These are phyloP conservation scores for Sapayoa aenigma DNA, from an alignment of 2,113 vertebrate genomes.

Conservation along the genomic window DNA sequence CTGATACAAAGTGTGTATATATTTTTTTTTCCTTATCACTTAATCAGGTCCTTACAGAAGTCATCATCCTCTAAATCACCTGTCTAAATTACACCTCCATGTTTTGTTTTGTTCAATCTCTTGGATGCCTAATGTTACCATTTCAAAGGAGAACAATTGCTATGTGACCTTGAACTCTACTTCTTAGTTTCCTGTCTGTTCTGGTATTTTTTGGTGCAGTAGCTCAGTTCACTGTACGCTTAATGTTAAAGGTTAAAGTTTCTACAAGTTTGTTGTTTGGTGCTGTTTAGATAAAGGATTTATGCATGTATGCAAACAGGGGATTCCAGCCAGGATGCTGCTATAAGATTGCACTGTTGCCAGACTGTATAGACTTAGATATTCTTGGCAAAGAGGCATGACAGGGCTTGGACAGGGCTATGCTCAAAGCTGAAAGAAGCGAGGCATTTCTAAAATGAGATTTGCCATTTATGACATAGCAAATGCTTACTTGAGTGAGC, in stretches of 20 bases:
- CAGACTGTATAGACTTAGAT: background rate
- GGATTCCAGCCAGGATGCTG: background rate
- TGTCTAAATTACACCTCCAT: background rate
- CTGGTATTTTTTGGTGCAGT: background rate
- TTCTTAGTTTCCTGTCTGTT: background rate
- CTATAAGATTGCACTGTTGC: background rate
- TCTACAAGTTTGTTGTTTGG: background rate
- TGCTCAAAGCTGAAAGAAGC: background rate
- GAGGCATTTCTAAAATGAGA: background rate
- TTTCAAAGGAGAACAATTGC: constrained; percentile 2
- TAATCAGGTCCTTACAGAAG: background rate
- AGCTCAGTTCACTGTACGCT: background rate
- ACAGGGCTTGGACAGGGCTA: background rate
- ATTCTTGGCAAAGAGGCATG: background rate
- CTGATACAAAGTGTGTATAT: background rate
- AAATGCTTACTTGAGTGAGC: background rate
- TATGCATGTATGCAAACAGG: background rate
- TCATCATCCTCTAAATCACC: background rate
- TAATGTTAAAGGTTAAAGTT: background rate
- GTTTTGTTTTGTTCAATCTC: background rate
- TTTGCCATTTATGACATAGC: background rate
- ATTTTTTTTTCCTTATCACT: background rate
- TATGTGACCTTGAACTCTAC: background rate
- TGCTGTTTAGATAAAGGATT: background rate
- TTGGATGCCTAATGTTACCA: background rate